Base-by-base conservation (phyloP, 2,888 invertebrate genomes). In the Sepiola atlantica region DNA sequence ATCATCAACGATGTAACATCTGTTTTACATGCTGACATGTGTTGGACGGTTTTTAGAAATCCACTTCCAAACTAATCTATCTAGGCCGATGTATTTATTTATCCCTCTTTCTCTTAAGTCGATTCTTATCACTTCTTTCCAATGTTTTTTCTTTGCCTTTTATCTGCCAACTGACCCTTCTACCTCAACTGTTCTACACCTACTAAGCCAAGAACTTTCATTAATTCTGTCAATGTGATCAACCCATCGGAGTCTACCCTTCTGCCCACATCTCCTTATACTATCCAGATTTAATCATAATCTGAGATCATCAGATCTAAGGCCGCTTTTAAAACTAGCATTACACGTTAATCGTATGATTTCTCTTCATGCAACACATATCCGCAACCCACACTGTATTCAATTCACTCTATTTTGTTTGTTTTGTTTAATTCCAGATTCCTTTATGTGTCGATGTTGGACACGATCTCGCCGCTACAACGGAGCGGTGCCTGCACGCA, bases 11-110 rank as follows among this genome's bases (percentile, higher is more conserved):
- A 4, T 35, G n/a, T 45, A 54, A 45, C 55, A 4, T 4, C 55
- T 55, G 35, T 55, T 45, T 45, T 28, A 55, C 93, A 93, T 55
- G 28, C 94, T 94, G 18, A 77, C 1, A 35, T 91, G 92, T 94
- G 92, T 91, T 55, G 54, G 61, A 92, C 92, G 77, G 54, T 35
- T 92, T 94, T 32, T 94, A 57, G 61, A 45, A 45, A 45, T 4
- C 8, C 45, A 45, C 45, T 45, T 45, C 45, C 8, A 45, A 45
- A 45, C 45, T 35, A 35, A 35, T 94, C 94, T 94, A 55, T 54
- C 94, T 92, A 94, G 35, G 35, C 24, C 91, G 61, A n/a, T 16
- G 32, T 91, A 2, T 91, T 92, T 55, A 61, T 55, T 55, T 93
- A 91, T 12, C 94, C 45, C 45, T 45, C 2, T 45, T 45, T 45